Evolutionary conservation across 2,113 vertebrate genomes (phyloP).

Genomic region (Labeo catla): DNA sequence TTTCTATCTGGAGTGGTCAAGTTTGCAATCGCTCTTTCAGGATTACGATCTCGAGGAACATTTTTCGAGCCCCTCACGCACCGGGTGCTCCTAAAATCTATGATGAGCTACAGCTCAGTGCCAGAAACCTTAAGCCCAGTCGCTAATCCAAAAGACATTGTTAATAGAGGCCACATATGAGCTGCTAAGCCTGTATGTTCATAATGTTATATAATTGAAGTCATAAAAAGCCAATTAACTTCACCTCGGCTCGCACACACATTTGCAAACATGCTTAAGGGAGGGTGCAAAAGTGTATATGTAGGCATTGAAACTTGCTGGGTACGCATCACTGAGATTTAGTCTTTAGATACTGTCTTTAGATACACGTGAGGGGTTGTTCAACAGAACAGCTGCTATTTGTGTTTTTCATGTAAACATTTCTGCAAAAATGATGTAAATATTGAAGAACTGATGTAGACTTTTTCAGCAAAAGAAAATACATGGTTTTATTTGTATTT

Average conservation of each 20-base stretch:
- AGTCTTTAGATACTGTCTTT: neutral
- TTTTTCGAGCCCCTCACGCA: conserved; percentile 58
- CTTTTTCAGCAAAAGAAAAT: too few species aligned
- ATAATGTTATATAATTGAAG: conserved; percentile 86
- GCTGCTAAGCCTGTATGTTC: conserved; percentile 82
- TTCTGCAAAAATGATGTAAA: too few species aligned
- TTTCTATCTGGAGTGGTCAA: conserved; percentile 49
- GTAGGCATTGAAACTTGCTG: conserved; percentile 19
- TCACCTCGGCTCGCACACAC: conserved; percentile 56
- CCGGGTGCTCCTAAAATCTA: conserved; percentile 67
- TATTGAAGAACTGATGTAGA: neutral
- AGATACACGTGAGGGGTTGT: neutral
- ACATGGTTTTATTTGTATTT: too few species aligned
- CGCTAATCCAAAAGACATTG: conserved; percentile 83
- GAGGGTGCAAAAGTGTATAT: neutral
- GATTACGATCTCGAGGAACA: conserved; percentile 47
- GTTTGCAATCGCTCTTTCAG: conserved; percentile 46
- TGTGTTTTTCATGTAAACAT: neutral
- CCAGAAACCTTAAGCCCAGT: conserved; percentile 78
- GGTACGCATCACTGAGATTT: conserved; percentile 22
- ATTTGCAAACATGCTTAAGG: conserved; percentile 1
- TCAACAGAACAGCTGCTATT: neutral
- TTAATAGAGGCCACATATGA: conserved; percentile 84
- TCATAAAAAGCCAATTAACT: conserved; percentile 85
- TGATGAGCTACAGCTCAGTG: conserved; percentile 66